Evolutionary conservation across 2,113 vertebrate genomes (phyloP).

Genomic region (Paratilapia polleni): DNA sequence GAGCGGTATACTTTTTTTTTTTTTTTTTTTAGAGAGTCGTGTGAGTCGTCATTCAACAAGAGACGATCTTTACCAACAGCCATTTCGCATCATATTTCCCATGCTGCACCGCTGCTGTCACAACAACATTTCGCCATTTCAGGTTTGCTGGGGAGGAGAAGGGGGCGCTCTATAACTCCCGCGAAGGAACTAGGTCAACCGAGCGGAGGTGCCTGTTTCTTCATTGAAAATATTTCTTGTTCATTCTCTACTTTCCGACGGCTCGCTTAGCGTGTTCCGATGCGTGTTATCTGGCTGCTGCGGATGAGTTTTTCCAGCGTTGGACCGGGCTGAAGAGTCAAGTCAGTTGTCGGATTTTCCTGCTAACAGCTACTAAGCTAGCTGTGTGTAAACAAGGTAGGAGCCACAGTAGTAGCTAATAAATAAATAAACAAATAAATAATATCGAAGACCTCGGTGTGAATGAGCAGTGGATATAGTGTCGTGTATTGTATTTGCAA

Average conservation of each 20-base stretch:
- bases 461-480: neutral
- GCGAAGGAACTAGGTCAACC: slow-evolving; percentile 67
- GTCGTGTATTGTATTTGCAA: neutral
- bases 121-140: slow-evolving; percentile 83
- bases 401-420: neutral
- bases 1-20: neutral
- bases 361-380: slow-evolving; percentile 51
- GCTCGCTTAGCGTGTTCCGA: slow-evolving; percentile 29
- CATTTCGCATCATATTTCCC: slow-evolving; percentile 73
- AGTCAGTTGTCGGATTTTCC: slow-evolving; percentile 50
- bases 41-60: accelerated
- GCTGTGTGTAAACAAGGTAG: slow-evolving; percentile 69
- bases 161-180: slow-evolving; percentile 19
- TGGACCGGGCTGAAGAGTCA: slow-evolving; percentile 69
- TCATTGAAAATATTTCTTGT: neutral
- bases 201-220: slow-evolving; percentile 3
- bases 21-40: too few relatives aligned
- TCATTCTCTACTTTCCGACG: neutral
- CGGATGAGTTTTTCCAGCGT: slow-evolving; percentile 59
- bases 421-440: neutral
- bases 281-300: slow-evolving; percentile 47
- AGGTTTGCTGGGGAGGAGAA: slow-evolving; percentile 12
- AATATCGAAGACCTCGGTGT: neutral
- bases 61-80: slow-evolving; percentile 62
- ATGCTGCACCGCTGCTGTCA: slow-evolving; percentile 64